These are phyloP conservation scores for Drosophila bocki DNA, from an alignment of 1,140 invertebrate genomes.

Conservation along the genomic window DNA sequence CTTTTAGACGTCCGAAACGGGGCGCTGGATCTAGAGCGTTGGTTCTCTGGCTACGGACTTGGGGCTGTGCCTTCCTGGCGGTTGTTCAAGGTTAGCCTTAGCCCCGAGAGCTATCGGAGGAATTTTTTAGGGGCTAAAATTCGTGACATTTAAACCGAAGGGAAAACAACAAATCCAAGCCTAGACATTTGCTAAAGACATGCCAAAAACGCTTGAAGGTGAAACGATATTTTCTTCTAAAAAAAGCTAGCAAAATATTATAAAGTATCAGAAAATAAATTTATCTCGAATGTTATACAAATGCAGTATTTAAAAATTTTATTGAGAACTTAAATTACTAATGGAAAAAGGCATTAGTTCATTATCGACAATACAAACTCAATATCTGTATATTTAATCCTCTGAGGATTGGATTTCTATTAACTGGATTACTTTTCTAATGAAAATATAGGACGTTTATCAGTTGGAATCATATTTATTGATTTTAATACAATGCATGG, in stretches of 20 bases:
- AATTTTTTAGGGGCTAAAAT: conserved; percentile 11
- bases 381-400: not conserved
- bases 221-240: not conserved
- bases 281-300: too few species aligned
- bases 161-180: not conserved
- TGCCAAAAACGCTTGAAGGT: not conserved
- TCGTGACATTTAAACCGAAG: conserved; percentile 22
- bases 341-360: not conserved
- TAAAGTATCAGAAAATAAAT: too few species aligned
- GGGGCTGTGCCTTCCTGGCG: conserved; percentile 26
- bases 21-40: conserved; percentile 25
- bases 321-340: too few species aligned
- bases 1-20: conserved; percentile 22
- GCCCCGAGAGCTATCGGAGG: conserved; percentile 18
- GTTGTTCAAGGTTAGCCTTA: conserved; percentile 42
- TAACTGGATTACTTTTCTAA: not conserved
- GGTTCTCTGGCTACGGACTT: conserved; percentile 5
- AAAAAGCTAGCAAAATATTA: not conserved
- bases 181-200: not conserved
- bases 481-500: not conserved
- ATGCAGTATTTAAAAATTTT: too few species aligned
- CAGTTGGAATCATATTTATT: not conserved
- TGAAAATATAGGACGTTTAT: not conserved
- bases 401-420: not conserved
- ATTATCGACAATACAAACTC: too few species aligned